Evolutionary conservation across 2,888 invertebrate species (phyloP).

Genomic region (Troilus luridus): DNA sequence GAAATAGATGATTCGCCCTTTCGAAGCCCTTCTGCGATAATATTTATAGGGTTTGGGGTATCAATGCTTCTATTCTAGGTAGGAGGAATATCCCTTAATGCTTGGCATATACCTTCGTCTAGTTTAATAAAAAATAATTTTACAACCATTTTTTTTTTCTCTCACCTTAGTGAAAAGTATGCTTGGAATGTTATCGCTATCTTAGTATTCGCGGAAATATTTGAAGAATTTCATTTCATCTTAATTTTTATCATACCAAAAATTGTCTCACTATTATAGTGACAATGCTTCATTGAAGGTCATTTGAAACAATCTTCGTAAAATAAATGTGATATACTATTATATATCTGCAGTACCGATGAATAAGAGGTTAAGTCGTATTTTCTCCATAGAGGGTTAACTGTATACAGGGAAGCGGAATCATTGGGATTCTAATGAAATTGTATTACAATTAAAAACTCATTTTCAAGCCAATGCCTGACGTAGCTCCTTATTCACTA

Average conservation of each 20-base stretch:
- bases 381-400: too few species aligned
- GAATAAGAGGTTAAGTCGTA: too few species aligned
- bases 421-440: too few species aligned
- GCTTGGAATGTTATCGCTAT: neutral
- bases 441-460: too few species aligned
- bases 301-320: neutral
- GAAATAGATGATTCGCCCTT: conserved; percentile 34
- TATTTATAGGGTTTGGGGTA: conserved; percentile 16
- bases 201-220: neutral
- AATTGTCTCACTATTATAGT: neutral
- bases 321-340: neutral
- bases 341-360: too few species aligned
- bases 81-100: neutral
- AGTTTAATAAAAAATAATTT: neutral
- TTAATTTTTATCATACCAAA: neutral
- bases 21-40: neutral
- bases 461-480: too few species aligned
- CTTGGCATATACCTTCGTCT: neutral
- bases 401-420: too few species aligned
- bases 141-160: neutral
- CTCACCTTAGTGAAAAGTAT: neutral
- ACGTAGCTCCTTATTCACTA: too few species aligned
- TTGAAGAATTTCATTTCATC: neutral
- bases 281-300: neutral
- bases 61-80: neutral